Percentiles rank a stretch among this genome's conserved stretches.
phyloP scores from a whole-genome alignment of 1,140 invertebrate species.

The Popillia japonica region DNA sequence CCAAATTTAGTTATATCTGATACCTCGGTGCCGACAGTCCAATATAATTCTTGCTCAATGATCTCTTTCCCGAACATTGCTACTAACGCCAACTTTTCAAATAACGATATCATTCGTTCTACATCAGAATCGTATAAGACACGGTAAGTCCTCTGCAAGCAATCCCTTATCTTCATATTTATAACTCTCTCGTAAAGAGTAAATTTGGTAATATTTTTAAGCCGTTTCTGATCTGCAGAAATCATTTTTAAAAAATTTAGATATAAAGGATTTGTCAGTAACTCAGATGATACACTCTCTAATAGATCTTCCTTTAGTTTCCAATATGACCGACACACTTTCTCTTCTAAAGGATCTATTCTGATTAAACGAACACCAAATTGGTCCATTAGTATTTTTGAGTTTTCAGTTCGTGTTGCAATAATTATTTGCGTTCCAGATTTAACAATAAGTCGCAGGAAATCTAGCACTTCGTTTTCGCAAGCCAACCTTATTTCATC shows the following conservation, averaged over 20 bases:
- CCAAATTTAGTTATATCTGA: background rate
- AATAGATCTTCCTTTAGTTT: background rate
- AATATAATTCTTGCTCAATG: background rate
- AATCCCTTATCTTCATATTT: background rate
- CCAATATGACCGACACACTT: background rate
- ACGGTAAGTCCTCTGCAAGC: background rate
- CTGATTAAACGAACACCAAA: background rate
- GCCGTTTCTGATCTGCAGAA: background rate
- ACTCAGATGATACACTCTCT: background rate
- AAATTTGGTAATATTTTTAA: background rate
- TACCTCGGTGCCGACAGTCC: background rate
- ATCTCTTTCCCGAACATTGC: background rate
- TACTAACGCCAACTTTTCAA: background rate
- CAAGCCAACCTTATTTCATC: background rate
- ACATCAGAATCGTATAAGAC: background rate
- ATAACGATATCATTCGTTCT: background rate
- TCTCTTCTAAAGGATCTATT: background rate
- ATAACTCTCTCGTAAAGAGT: background rate
- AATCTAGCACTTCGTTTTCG: background rate
- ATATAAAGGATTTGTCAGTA: background rate
- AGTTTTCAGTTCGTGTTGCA: background rate
- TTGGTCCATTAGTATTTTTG: background rate
- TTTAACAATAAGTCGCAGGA: background rate
- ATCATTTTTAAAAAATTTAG: background rate
- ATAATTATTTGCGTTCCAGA: background rate